phyloP scores from a whole-genome alignment of 2,888 invertebrate species.

The Eilema caniola region DNA sequence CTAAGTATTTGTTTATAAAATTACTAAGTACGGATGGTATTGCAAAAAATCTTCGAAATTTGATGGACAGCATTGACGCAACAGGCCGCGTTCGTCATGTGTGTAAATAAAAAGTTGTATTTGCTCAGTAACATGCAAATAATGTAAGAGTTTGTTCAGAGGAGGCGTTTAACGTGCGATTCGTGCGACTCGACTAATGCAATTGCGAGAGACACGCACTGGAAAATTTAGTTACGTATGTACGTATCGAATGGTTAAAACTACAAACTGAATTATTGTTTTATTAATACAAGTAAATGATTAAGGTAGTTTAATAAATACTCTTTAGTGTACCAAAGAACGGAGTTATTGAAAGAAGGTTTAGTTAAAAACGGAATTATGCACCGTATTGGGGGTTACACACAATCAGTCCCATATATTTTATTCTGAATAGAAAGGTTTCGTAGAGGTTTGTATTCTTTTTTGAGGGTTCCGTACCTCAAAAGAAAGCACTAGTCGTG shows the following conservation, averaged over 20 bases:
- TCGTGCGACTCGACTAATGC: neutral
- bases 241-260: neutral
- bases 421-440: too few species aligned
- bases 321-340: too few species aligned
- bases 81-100: conserved; percentile 54
- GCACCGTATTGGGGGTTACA: too few species aligned
- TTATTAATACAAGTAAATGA: neutral
- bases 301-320: too few species aligned
- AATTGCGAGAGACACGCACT: conserved; percentile 3
- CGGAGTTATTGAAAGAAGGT: too few species aligned
- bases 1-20: conserved; percentile 15
- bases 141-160: conserved; percentile 17
- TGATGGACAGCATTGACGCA: conserved; percentile 25
- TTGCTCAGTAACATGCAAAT: conserved; percentile 65
- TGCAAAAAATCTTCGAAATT: conserved; percentile 20
- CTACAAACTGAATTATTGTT: neutral
- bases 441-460: too few species aligned
- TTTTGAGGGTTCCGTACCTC: too few species aligned
- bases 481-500: too few species aligned
- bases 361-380: too few species aligned
- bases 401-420: too few species aligned
- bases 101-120: conserved; percentile 63
- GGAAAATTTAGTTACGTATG: neutral
- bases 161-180: conserved; percentile 2
- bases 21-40: conserved; percentile 11